Evolutionary conservation across 2,113 vertebrate genomes (phyloP).

Genomic region (Petromus typicus): DNA sequence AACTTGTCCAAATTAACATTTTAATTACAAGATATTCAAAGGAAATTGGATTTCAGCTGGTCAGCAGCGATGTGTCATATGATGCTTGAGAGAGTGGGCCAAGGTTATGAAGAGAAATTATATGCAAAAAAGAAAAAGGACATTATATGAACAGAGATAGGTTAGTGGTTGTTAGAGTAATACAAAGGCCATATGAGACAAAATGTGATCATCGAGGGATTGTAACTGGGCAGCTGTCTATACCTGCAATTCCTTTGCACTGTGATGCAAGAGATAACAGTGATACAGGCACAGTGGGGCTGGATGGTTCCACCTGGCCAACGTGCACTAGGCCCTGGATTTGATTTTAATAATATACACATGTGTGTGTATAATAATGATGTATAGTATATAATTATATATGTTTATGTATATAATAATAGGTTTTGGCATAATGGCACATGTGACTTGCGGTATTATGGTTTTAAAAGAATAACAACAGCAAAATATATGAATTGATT

Average conservation of each 20-base stretch:
- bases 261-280: not conserved
- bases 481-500: not conserved
- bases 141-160: not conserved
- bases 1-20: conserved; percentile 73
- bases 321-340: not conserved
- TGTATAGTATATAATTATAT: not conserved
- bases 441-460: not conserved
- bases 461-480: not conserved
- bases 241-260: not conserved
- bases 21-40: conserved; percentile 73
- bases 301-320: not conserved
- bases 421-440: not conserved
- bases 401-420: not conserved
- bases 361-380: not conserved
- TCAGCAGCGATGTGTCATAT: not conserved
- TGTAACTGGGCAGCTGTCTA: not conserved
- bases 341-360: not conserved
- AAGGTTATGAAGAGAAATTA: conserved; percentile 26
- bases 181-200: not conserved
- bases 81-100: not conserved
- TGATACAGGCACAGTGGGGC: not conserved
- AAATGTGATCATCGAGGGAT: not conserved
- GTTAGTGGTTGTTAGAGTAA: not conserved
- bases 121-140: not conserved
- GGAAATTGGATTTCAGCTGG: not conserved